These are phyloP conservation scores for Tichodroma muraria DNA, from an alignment of 2,113 vertebrate species.

Conservation along the genomic window DNA sequence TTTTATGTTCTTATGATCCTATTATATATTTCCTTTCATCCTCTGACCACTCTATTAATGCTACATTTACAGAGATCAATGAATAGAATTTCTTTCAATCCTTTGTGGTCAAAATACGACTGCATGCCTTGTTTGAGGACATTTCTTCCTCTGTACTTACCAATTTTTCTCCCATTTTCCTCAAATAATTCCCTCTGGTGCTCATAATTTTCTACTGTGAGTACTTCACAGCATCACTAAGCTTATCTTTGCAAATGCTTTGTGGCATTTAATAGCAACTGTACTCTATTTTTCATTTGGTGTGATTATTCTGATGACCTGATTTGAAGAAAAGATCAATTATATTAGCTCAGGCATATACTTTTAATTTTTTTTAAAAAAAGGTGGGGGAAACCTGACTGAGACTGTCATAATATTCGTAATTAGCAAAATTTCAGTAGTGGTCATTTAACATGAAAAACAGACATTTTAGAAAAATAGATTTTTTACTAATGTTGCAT, in stretches of 20 bases:
- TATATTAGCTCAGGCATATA: neutral
- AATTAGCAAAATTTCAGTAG: neutral
- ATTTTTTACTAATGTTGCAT: neutral
- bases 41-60: neutral
- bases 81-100: neutral
- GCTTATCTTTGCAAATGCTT: neutral
- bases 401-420: neutral
- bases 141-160: neutral
- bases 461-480: neutral
- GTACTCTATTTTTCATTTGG: neutral
- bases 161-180: neutral
- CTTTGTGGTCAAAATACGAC: neutral
- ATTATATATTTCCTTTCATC: neutral
- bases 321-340: neutral
- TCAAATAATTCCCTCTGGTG: neutral
- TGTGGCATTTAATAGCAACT: neutral
- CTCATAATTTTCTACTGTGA: neutral
- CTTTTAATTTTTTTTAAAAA: neutral
- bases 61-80: neutral
- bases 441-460: neutral
- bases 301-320: neutral
- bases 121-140: neutral
- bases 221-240: neutral
- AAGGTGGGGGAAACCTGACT: accelerated
- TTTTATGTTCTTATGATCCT: neutral